Base-by-base conservation (phyloP, 2,113 vertebrate genomes). In the Gulo gulo region DNA sequence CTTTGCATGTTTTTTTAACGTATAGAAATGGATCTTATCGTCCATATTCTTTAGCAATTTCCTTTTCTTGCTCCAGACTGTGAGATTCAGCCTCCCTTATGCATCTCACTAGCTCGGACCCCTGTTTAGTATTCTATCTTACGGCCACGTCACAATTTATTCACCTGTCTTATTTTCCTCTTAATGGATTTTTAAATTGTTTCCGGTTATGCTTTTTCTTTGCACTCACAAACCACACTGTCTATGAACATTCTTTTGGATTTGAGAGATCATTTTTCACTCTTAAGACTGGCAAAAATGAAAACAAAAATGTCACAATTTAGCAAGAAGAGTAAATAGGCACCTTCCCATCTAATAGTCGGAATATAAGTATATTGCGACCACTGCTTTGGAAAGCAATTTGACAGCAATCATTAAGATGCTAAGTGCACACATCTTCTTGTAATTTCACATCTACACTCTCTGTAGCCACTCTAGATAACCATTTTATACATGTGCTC, bases 171-270 rank as follows among this genome's bases (percentile, higher is more conserved):
- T 86, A 88, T 76, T 84, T 91, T 95, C 63, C 93, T 78, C 11
- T 82, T 91, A 84, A 83, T 74, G 42, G 76, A 86, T 50, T 81
- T 36, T 73, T 85, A 73, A 78, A 74, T 67, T 97, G 65, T 85
- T 96, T 36, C 65, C 45, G 52, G 34, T 78, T 86, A 67, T 34
- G 34, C 31, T 76, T 42, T 42, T 39, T n/a, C 26, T 91, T 39
- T 84, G 13, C 55, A 45, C 39, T 97, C 47, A 87, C 67, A 94
- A 84, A 71, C 69, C 34, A 89, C 1, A 1, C 23, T 91, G 69
- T 71, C 74, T 81, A 21, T 73, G 10, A 69, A 91, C 52, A 73
- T 88, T 91, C 81, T 89, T 84, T 79, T 63, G 82, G n/a, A 84
- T 65, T 20, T 93, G 39, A 94, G 63, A 73, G 71, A 84, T 2